Evolutionary conservation across 2,888 invertebrate genomes (phyloP), one percentile per base, ranked within the genome.

Genomic region (Entomobrya multifasciata): DNA sequence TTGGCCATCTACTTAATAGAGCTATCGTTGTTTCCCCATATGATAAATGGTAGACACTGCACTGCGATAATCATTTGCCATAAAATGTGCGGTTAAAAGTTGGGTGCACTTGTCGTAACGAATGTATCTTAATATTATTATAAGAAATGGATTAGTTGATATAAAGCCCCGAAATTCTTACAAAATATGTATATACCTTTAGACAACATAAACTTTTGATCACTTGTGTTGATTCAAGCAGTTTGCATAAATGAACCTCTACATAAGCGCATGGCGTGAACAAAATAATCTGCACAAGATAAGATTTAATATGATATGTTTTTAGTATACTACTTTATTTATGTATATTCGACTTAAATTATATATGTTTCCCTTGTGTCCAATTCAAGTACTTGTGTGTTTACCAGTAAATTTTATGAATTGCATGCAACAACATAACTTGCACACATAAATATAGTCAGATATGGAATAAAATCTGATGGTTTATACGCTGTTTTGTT

Each of bases 311-410:
- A 52, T 17, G 52, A 17, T 52, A 17, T 17, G 10, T 15, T 11
- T 2, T 49, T 15, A 52, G 20, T 17, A 8, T 8, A 20, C n/a
- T n/a, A n/a, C n/a, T n/a, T n/a, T n/a, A n/a, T n/a, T n/a, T n/a
- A n/a, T n/a, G n/a, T n/a, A n/a, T n/a, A n/a, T n/a, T n/a, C n/a
- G n/a, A n/a, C n/a, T n/a, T n/a, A n/a, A 25, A 57, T 55, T 25
- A 25, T 25, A 25, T 22, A 57, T 57, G 25, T 17, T 57, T 57
- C 57, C 57, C 57, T 25, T 57, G 57, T 25, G 57, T 11, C 57
- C 57, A 57, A 57, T 57, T 57, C 25, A 8, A 57, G 25, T 57
- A 57, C n/a, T n/a, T n/a, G n/a, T n/a, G n/a, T n/a, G n/a, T 22
- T 57, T 57, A 57, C 57, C 57, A 57, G 22, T n/a, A 17, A 57